Percentiles rank a stretch among this genome's conserved stretches.
phyloP scores from a whole-genome alignment of 2,113 vertebrate species.

The Ramphastos sulfuratus region DNA sequence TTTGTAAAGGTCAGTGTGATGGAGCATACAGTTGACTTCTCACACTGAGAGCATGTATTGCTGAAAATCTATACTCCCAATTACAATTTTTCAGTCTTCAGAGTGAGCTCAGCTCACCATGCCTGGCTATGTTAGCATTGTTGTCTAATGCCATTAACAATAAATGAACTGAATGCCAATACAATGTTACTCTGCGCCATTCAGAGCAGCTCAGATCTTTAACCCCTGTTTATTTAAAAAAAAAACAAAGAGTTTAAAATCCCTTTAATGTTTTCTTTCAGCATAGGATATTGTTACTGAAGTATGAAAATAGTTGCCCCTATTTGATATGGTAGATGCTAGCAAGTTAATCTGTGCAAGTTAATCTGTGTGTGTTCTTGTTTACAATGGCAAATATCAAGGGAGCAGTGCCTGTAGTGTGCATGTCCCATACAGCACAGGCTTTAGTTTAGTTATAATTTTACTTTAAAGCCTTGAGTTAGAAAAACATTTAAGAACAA shows the following conservation, averaged over 20 bases:
- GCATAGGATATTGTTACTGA: neutral
- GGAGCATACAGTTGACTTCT: neutral
- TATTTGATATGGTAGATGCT: neutral
- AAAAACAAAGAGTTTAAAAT: neutral
- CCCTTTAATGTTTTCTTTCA: neutral
- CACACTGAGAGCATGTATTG: neutral
- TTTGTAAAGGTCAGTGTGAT: slow-evolving; percentile 40
- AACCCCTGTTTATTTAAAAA: neutral
- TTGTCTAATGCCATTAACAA: neutral
- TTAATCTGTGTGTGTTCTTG: neutral
- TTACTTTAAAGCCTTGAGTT: neutral
- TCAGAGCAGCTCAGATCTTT: neutral
- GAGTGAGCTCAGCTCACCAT: neutral
- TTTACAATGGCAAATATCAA: neutral
- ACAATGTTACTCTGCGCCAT: accelerated
- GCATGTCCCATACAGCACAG: neutral
- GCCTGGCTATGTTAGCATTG: neutral
- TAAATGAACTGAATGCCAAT: neutral
- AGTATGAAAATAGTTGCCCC: neutral
- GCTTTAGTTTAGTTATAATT: neutral
- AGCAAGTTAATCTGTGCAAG: neutral
- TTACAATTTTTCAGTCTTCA: neutral
- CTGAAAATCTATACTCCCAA: slow-evolving; percentile 21
- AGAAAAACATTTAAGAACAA: neutral
- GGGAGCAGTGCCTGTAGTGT: neutral